Percentiles rank a stretch among this genome's conserved stretches.
Conservation (phyloP, 1,140 invertebrate species). For the Drosophila grimshawi region DNA sequence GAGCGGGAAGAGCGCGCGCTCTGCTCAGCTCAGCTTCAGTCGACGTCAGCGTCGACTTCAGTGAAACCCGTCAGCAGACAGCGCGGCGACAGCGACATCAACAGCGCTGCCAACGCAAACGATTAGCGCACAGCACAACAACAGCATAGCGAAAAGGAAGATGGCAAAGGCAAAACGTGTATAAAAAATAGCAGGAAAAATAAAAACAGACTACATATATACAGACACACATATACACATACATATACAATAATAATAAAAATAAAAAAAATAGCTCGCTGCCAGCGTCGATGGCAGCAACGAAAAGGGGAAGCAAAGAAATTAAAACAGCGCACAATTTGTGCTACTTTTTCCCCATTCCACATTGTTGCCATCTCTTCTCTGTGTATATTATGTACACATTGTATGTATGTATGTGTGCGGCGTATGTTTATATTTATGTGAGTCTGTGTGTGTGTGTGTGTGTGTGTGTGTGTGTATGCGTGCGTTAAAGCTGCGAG, state of each 20-base stretch:
- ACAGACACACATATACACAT: constrained; percentile 31
- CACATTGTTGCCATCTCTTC: constrained; percentile 74
- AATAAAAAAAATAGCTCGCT: constrained; percentile 50
- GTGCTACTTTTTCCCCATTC: constrained; percentile 81
- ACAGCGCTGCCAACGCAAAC: constrained; percentile 66
- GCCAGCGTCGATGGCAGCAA: constrained; percentile 23
- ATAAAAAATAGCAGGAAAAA: constrained; percentile 52
- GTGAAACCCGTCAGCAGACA: constrained; percentile 63
- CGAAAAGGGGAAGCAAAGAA: constrained; percentile 59
- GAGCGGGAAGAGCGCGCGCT: constrained; percentile 60
- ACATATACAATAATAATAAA: constrained; percentile 55
- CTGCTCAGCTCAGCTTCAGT: constrained; percentile 25
- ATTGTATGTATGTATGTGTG: constrained; percentile 18
- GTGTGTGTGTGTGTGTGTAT: constrained; percentile 12
- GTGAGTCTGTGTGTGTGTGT: constrained; percentile 8
- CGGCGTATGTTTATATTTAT: constrained; percentile 21
- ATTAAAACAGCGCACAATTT: constrained; percentile 83
- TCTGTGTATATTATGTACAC: constrained; percentile 22
- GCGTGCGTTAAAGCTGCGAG: constrained; percentile 36
- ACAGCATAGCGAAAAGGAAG: not conserved
- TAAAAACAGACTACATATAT: constrained; percentile 47
- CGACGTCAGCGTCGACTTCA: constrained; percentile 8
- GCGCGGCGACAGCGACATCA: constrained; percentile 63
- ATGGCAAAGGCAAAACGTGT: constrained; percentile 46
- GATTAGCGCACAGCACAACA: constrained; percentile 62